Evolutionary conservation across 2,888 invertebrate genomes (phyloP).

Genomic region (Keiferia lycopersicella): DNA sequence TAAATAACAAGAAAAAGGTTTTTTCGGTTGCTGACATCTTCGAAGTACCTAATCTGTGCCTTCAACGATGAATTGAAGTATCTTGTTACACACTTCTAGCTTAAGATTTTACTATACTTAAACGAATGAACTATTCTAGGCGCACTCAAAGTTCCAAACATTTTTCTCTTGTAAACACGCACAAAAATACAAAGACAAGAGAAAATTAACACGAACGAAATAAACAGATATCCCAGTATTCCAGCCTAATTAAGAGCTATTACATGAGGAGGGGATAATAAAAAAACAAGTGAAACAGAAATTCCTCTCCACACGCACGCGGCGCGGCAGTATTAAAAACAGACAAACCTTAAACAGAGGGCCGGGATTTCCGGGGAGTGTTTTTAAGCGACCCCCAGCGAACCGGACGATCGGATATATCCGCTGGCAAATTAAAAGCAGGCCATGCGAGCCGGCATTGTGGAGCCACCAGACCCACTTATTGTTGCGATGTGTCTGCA

Average conservation of each 20-base stretch:
- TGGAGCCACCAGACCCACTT: slow-evolving; percentile 59
- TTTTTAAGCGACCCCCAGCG: slow-evolving; percentile 66
- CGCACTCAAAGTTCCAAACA: no score
- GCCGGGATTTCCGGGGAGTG: slow-evolving; percentile 64
- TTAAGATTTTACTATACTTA: no score
- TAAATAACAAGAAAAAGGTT: slow-evolving; percentile 54
- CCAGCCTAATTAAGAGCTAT: slow-evolving; percentile 16
- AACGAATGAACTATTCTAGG: no score
- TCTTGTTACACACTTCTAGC: no score
- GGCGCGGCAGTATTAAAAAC: slow-evolving; percentile 47
- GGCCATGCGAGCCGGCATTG: slow-evolving; percentile 74
- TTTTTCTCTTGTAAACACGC: no score
- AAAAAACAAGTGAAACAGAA: slow-evolving; percentile 22
- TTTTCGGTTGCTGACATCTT: slow-evolving; percentile 33
- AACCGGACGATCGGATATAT: slow-evolving; percentile 63
- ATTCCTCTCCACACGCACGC: slow-evolving; percentile 23
- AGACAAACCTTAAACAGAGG: slow-evolving; percentile 48
- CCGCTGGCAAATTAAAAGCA: slow-evolving; percentile 78
- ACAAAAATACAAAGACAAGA: neutral
- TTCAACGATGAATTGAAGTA: no score
- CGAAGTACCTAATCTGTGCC: no score
- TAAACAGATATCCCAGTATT: neutral
- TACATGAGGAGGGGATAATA: slow-evolving; percentile 15
- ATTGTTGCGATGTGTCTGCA: slow-evolving; percentile 78
- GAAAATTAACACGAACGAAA: neutral